Percentiles rank a stretch among this genome's conserved stretches.
phyloP scores from a whole-genome alignment of 2,797 vertebrate species.

The Schizopygopsis malacanthus region DNA sequence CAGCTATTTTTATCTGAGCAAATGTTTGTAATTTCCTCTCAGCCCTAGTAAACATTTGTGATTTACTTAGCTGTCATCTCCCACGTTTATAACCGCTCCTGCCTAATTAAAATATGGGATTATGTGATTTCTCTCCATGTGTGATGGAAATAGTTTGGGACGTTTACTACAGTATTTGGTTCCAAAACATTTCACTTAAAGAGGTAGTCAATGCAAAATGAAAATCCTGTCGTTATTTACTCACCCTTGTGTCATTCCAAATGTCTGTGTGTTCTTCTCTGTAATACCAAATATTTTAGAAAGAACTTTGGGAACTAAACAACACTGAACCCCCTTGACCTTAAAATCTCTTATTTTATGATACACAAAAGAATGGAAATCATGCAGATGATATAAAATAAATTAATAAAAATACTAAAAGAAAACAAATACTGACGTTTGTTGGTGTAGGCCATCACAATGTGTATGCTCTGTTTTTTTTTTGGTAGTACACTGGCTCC shows the following conservation, averaged over 20 bases:
- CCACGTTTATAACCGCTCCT: not conserved
- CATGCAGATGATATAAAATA: not conserved
- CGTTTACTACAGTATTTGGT: not conserved
- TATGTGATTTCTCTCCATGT: slow-evolving; percentile 16
- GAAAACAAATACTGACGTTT: too few species aligned
- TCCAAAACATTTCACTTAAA: not conserved
- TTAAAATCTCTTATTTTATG: not conserved
- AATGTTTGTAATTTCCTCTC: not conserved
- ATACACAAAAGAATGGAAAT: not conserved
- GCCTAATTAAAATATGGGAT: not conserved
- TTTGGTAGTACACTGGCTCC: not conserved
- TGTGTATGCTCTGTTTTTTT: not conserved
- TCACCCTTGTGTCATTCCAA: not conserved
- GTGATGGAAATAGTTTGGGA: not conserved
- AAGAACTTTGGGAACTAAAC: not conserved
- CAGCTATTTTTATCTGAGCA: not conserved
- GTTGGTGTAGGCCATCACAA: not conserved
- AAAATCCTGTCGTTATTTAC: not conserved
- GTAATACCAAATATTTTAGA: not conserved
- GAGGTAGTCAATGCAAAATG: not conserved
- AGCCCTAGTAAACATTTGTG: not conserved
- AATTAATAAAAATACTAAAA: too few species aligned
- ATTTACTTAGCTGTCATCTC: not conserved
- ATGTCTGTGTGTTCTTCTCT: not conserved
- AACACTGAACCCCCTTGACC: not conserved